These are phyloP conservation scores for Ochropleura leucogaster DNA, from an alignment of 2,888 invertebrate genomes.

Conservation along the genomic window DNA sequence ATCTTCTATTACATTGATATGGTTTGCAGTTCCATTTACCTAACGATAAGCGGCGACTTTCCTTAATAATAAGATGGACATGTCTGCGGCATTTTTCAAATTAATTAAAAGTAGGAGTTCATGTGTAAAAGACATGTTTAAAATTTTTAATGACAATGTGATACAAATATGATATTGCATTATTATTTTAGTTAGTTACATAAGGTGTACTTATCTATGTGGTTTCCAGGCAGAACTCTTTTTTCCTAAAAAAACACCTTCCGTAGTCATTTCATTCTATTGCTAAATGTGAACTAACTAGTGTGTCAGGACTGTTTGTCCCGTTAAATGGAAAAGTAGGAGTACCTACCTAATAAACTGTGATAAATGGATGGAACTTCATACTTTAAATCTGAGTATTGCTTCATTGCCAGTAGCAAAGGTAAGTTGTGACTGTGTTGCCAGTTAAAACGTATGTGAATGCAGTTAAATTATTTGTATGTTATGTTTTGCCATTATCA, in stretches of 20 bases:
- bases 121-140: background rate
- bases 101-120: background rate
- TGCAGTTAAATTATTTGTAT: slow-evolving; percentile 50
- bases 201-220: background rate
- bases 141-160: background rate
- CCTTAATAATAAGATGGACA: background rate
- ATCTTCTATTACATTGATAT: background rate
- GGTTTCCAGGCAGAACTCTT: background rate
- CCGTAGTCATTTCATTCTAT: background rate
- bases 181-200: background rate
- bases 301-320: background rate
- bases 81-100: background rate
- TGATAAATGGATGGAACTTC: slow-evolving; percentile 75
- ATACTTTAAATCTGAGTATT: slow-evolving; percentile 46
- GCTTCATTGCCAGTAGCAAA: slow-evolving; percentile 40
- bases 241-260: background rate
- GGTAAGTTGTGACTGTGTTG: slow-evolving; percentile 47
- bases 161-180: no score
- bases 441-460: slow-evolving; percentile 42
- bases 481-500: slow-evolving; percentile 69
- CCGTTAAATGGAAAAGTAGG: slow-evolving; percentile 15
- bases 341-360: slow-evolving; percentile 66
- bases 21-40: background rate
- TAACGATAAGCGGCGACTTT: background rate
- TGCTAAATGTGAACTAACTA: slow-evolving; percentile 20